Evolutionary conservation across 2,113 vertebrate genomes (phyloP).

Genomic region (Pyrgilauda ruficollis): DNA sequence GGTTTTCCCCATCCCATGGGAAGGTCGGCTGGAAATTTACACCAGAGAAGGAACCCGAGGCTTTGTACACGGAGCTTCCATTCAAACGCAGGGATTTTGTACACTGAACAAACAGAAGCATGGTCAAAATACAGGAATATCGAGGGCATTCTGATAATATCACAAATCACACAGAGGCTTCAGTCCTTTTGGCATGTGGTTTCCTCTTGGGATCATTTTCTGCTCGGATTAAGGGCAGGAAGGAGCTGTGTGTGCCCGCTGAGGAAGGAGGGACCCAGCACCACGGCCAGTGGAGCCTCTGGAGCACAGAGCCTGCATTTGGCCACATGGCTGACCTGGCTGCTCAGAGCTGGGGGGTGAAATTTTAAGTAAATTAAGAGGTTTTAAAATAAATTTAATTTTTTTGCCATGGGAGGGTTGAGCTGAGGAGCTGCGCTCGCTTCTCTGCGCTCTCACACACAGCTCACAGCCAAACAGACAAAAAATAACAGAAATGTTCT

Average conservation of each 20-base stretch:
- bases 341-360: neutral
- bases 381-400: neutral
- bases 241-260: rapidly evolving
- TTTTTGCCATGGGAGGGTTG: neutral
- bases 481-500: rapidly evolving
- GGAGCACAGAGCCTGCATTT: rapidly evolving
- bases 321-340: neutral
- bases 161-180: rapidly evolving
- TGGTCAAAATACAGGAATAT: rapidly evolving
- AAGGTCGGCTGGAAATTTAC: neutral
- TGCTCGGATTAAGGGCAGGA: rapidly evolving
- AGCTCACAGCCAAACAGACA: neutral
- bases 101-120: neutral
- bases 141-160: rapidly evolving
- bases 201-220: neutral
- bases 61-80: neutral
- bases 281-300: neutral
- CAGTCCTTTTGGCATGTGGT: rapidly evolving
- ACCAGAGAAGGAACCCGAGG: neutral
- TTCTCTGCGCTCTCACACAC: rapidly evolving
- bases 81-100: neutral
- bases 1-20: neutral
- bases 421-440: neutral
- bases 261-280: neutral
- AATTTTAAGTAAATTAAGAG: neutral